phyloP scores from a whole-genome alignment of 2,113 vertebrate species.

The Myocastor coypus region DNA sequence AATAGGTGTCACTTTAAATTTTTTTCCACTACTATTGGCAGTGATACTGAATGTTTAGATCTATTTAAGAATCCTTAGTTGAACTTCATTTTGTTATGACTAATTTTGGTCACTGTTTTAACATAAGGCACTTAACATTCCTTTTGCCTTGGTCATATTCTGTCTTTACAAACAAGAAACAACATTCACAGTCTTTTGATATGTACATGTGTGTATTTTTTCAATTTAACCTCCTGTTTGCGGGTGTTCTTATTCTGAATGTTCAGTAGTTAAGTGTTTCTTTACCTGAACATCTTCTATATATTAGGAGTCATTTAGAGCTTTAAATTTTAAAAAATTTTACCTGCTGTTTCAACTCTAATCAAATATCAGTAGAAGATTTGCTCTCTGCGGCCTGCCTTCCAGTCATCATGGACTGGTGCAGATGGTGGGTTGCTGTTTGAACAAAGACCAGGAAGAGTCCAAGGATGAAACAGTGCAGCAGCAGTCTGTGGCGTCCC shows the following conservation, averaged over 20 bases:
- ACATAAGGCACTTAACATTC: constrained; percentile 80
- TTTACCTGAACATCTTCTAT: constrained; percentile 29
- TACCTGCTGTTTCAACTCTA: constrained; percentile 49
- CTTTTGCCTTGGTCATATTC: constrained; percentile 69
- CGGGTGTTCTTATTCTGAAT: constrained; percentile 40
- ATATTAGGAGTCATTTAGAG: neutral
- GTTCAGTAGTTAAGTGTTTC: neutral
- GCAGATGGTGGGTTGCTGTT: neutral
- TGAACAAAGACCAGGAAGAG: neutral
- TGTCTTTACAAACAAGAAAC: constrained; percentile 74
- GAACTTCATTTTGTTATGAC: constrained; percentile 87
- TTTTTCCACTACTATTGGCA: constrained; percentile 60
- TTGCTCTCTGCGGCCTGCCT: neutral
- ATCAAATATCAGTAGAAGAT: constrained; percentile 18
- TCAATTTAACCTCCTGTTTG: constrained; percentile 52
- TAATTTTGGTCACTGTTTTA: constrained; percentile 83
- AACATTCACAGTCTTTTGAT: constrained; percentile 42
- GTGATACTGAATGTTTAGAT: constrained; percentile 70
- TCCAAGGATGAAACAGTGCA: neutral
- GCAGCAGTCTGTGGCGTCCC: neutral
- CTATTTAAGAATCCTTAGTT: constrained; percentile 80
- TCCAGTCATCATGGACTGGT: neutral
- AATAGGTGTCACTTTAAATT: constrained; percentile 70
- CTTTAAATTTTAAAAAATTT: neutral
- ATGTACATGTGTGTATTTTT: neutral